Evolutionary conservation across 2,113 vertebrate species (phyloP).

Genomic region (Hippocampus mohnikei): DNA sequence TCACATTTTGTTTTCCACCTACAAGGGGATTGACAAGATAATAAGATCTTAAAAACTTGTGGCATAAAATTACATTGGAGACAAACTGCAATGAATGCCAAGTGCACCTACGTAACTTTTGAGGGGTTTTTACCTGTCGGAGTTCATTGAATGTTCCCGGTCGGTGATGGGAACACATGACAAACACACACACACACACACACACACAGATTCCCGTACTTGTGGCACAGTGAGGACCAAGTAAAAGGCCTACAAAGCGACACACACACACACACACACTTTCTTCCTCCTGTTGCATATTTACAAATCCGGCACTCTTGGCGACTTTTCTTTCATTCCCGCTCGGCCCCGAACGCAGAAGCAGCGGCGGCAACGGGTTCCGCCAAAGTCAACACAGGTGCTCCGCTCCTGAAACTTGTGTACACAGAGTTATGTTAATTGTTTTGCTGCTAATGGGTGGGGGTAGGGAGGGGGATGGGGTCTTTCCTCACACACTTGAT

Average conservation of each 20-base stretch:
- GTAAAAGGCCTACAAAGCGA: too few species aligned
- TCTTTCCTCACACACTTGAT: slow-evolving; percentile 38
- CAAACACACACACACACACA: not conserved
- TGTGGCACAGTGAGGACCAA: too few species aligned
- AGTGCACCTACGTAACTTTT: not conserved
- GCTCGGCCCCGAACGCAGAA: slow-evolving; percentile 41
- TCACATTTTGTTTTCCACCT: not conserved
- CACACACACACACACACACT: not conserved
- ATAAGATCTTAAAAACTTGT: not conserved
- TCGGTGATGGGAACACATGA: not conserved
- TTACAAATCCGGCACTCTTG: slow-evolving; percentile 24
- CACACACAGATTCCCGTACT: too few species aligned
- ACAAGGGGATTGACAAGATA: not conserved
- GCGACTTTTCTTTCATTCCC: slow-evolving; percentile 47
- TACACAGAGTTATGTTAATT: slow-evolving; percentile 58
- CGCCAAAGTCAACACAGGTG: slow-evolving; percentile 70
- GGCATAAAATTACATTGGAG: not conserved
- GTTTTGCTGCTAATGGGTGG: slow-evolving; percentile 32
- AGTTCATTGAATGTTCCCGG: slow-evolving; percentile 2
- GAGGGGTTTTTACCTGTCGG: not conserved
- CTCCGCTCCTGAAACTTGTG: slow-evolving; percentile 47
- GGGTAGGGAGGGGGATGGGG: slow-evolving; percentile 34
- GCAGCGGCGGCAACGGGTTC: slow-evolving; percentile 35
- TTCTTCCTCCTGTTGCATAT: slow-evolving; percentile 33
- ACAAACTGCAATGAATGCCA: not conserved